phyloP scores from a whole-genome alignment of 2,888 invertebrate species.

The Rhagium mordax region DNA sequence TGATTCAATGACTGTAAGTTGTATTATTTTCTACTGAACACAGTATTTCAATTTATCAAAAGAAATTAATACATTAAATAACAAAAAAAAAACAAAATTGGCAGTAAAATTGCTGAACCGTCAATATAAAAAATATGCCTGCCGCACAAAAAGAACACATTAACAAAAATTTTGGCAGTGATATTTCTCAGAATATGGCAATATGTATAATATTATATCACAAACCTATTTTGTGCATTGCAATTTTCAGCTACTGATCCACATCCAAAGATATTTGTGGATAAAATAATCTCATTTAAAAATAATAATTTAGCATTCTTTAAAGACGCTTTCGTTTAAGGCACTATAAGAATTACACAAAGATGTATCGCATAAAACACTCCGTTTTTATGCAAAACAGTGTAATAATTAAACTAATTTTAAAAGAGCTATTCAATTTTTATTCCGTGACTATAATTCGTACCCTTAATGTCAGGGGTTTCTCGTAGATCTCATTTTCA shows the following conservation, averaged over 20 bases:
- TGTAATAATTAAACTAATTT: constrained; percentile 26
- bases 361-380: constrained; percentile 12
- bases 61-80: constrained; percentile 29
- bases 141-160: constrained; percentile 44
- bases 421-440: constrained; percentile 8
- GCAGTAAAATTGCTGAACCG: constrained; percentile 37
- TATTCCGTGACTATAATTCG: constrained; percentile 64
- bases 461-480: constrained; percentile 72
- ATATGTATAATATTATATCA: constrained; percentile 47
- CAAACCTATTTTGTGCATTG: constrained; percentile 42
- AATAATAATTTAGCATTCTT: not conserved
- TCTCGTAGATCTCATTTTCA: constrained; percentile 71
- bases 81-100: constrained; percentile 33
- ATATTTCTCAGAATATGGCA: constrained; percentile 47
- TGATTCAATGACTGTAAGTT: not conserved
- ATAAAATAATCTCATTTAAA: constrained; percentile 29
- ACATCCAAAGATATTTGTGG: not conserved
- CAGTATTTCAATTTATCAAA: constrained; percentile 16
- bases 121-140: constrained; percentile 31
- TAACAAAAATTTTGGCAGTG: constrained; percentile 53
- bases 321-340: not conserved
- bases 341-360: constrained; percentile 1
- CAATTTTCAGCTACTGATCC: not conserved
- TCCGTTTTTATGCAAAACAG: constrained; percentile 9
- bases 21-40: constrained; percentile 30